phyloP scores from a whole-genome alignment of 2,113 vertebrate genomes.

The Macrotis lagotis region DNA sequence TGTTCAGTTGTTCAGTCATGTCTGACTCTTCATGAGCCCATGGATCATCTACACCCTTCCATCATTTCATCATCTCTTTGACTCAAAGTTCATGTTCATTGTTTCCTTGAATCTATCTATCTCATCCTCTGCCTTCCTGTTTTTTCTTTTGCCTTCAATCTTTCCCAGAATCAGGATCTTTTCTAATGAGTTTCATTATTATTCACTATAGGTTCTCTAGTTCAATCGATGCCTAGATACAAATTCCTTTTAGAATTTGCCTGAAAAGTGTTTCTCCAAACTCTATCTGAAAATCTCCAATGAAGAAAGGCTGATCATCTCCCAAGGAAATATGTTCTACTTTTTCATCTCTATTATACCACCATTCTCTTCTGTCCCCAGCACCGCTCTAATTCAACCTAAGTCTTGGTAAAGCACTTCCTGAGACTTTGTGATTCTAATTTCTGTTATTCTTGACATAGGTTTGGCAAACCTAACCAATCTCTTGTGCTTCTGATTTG shows the following conservation, averaged over 20 bases:
- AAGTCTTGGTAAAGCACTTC: background rate
- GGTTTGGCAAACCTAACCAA: background rate
- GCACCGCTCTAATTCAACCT: background rate
- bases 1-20: background rate
- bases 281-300: background rate
- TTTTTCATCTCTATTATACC: background rate
- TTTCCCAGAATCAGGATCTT: background rate
- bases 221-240: background rate
- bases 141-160: background rate
- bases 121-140: background rate
- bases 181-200: background rate
- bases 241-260: background rate
- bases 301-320: background rate
- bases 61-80: background rate
- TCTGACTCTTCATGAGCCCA: background rate
- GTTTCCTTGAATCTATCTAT: background rate
- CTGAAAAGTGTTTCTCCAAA: background rate
- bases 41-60: background rate
- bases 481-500: background rate
- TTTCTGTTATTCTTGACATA: background rate
- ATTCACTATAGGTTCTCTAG: background rate
- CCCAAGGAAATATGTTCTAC: background rate
- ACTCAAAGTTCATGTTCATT: background rate
- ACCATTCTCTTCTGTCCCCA: background rate
- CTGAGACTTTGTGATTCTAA: background rate